Conservation (phyloP, 2,888 invertebrate genomes). For the Oxyteleia sp. region DNA sequence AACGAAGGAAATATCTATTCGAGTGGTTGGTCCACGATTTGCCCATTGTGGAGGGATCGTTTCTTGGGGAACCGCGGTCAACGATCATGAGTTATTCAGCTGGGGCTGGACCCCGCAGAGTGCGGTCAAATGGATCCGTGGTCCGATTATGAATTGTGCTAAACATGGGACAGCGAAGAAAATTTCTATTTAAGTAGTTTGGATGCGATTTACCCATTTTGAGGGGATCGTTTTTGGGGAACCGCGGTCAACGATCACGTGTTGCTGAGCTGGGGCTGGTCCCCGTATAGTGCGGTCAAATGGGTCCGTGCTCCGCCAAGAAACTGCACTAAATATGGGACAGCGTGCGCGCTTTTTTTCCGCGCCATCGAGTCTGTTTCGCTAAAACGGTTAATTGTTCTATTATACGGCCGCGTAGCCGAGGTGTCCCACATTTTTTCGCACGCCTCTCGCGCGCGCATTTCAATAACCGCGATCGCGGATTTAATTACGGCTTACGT, state of each 20-base stretch:
- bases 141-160: conserved; percentile 40
- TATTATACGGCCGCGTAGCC: conserved; percentile 22
- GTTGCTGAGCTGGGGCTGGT: too few relatives aligned
- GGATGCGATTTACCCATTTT: too few relatives aligned
- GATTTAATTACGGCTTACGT: conserved; percentile 17
- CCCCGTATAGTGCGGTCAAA: too few relatives aligned
- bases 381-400: conserved; percentile 62
- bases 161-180: conserved; percentile 51
- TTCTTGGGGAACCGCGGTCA: too few relatives aligned
- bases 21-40: too few relatives aligned
- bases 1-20: too few relatives aligned
- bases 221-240: too few relatives aligned
- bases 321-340: conserved; percentile 46
- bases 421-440: conserved; percentile 48
- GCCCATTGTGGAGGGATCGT: too few relatives aligned
- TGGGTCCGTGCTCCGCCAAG: conserved; percentile 41
- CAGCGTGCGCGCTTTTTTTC: conserved; percentile 33
- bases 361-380: conserved; percentile 21
- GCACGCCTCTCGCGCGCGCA: background rate
- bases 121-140: conserved; percentile 17
- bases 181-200: too few relatives aligned
- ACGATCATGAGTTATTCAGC: too few relatives aligned
- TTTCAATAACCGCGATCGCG: conserved; percentile 22
- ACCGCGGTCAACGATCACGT: too few relatives aligned
- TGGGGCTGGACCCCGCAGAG: too few relatives aligned